These are phyloP conservation scores for Seladonia tumulorum DNA, from an alignment of 2,888 invertebrate genomes.

Conservation along the genomic window DNA sequence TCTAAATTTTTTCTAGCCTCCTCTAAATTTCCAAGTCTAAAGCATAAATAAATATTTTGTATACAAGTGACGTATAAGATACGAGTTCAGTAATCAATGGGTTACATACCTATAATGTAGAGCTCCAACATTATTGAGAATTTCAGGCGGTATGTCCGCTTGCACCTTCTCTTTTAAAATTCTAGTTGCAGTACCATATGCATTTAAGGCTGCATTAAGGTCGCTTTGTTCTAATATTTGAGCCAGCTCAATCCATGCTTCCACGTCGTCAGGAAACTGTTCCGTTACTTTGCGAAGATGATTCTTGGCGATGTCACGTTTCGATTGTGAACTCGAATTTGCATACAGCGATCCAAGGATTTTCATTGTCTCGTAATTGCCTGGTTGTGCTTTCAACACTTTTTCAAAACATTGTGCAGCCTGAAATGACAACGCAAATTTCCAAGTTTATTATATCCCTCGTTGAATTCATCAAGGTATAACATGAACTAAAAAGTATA, in stretches of 20 bases:
- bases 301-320: constrained; percentile 96
- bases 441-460: background rate
- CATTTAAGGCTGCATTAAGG: constrained; percentile 92
- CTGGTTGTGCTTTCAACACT: constrained; percentile 98
- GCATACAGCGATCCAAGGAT: constrained; percentile 99
- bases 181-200: constrained; percentile 96
- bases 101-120: constrained; percentile 90
- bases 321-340: constrained; percentile 93
- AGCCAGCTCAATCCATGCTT: constrained; percentile 99
- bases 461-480: background rate
- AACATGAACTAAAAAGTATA: constrained; percentile 3
- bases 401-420: constrained; percentile 99
- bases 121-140: constrained; percentile 98
- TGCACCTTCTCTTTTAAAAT: constrained; percentile 96
- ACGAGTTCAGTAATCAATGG: background rate
- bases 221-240: constrained; percentile 99
- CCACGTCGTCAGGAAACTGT: constrained; percentile 98
- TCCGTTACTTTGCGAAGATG: constrained; percentile 98
- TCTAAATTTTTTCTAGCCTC: constrained; percentile 94
- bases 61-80: background rate
- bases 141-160: constrained; percentile 98
- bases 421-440: constrained; percentile 83
- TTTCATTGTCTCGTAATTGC: constrained; percentile 99
- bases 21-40: constrained; percentile 92
- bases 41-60: constrained; percentile 60